Evolutionary conservation across 2,888 invertebrate species (phyloP).

Genomic region (Diarsia brunnea): DNA sequence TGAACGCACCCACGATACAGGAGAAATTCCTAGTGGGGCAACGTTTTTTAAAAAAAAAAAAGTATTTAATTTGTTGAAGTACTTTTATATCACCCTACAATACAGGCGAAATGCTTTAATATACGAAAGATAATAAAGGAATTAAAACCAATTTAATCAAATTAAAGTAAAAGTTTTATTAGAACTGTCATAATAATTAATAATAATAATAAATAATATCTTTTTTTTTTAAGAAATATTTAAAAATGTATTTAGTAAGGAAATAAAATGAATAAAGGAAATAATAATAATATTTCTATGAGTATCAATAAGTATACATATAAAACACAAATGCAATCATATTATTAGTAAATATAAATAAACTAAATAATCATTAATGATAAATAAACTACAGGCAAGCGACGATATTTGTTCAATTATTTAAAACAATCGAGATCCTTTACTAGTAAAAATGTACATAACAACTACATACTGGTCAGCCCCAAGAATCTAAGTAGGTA

Average conservation of each 20-base stretch:
- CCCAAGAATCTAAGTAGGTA: not conserved
- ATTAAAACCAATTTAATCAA: not conserved
- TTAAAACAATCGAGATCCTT: too few relatives aligned
- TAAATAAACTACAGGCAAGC: too few relatives aligned
- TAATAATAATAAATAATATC: not conserved
- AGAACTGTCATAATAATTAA: not conserved
- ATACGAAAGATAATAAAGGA: not conserved
- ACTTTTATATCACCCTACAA: not conserved
- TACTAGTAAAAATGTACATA: not conserved
- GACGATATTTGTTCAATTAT: too few relatives aligned
- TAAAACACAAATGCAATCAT: slow-evolving; percentile 30
- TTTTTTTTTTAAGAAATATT: too few relatives aligned
- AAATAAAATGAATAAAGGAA: too few relatives aligned
- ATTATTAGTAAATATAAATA: too few relatives aligned
- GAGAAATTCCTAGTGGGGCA: too few relatives aligned
- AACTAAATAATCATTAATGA: too few relatives aligned
- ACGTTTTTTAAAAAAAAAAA: too few relatives aligned
- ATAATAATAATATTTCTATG: slow-evolving; percentile 3
- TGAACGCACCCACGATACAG: too few relatives aligned
- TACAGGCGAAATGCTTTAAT: not conserved
- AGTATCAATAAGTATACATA: too few relatives aligned
- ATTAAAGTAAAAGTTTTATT: slow-evolving; percentile 11
- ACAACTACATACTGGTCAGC: not conserved
- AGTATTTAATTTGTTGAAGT: slow-evolving; percentile 26
- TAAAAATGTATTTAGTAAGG: too few relatives aligned